Evolutionary conservation across 2,888 invertebrate species (phyloP).

Genomic region (Drosophila tripunctata): DNA sequence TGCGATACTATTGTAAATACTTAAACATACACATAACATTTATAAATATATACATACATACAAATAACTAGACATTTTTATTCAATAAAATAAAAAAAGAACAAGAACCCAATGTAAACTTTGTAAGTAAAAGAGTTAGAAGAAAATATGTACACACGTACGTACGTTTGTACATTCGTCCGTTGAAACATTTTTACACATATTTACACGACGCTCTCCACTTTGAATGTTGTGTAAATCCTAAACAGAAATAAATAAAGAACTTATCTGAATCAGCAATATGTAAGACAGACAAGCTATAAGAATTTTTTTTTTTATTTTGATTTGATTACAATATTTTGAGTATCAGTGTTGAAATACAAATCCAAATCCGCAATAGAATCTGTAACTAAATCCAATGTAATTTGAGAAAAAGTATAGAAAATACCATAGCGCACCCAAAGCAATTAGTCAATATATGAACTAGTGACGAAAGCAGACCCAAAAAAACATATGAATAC

Average conservation of each 20-base stretch:
- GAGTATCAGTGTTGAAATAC: conserved; percentile 18
- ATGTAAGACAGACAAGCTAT: background rate
- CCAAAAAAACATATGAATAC: conserved; percentile 3
- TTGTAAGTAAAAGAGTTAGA: conserved; percentile 11
- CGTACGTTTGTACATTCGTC: conserved; percentile 12
- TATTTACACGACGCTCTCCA: conserved; percentile 34
- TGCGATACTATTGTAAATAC: conserved; percentile 35
- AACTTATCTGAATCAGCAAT: conserved; percentile 21
- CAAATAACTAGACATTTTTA: conserved; percentile 27
- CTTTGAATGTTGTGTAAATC: conserved; percentile 42
- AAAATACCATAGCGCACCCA: conserved; percentile 24
- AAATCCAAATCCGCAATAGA: too few relatives aligned
- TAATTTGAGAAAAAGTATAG: conserved; percentile 33
- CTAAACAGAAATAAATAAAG: conserved; percentile 10
- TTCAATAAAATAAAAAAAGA: conserved; percentile 5
- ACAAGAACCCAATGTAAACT: conserved; percentile 9
- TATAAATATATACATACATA: conserved; percentile 18
- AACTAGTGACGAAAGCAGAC: conserved; percentile 13
- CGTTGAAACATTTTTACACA: conserved; percentile 20
- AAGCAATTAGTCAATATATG: conserved; percentile 25
- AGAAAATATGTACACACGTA: conserved; percentile 14
- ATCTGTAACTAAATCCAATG: conserved; percentile 7
- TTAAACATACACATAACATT: conserved; percentile 14
- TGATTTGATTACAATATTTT: too few relatives aligned
- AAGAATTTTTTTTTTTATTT: conserved; percentile 1